Percentiles rank a stretch among this genome's conserved stretches.
These are phyloP conservation scores for Grapholita molesta DNA, from an alignment of 1,140 invertebrate species.

Conservation along the genomic window DNA sequence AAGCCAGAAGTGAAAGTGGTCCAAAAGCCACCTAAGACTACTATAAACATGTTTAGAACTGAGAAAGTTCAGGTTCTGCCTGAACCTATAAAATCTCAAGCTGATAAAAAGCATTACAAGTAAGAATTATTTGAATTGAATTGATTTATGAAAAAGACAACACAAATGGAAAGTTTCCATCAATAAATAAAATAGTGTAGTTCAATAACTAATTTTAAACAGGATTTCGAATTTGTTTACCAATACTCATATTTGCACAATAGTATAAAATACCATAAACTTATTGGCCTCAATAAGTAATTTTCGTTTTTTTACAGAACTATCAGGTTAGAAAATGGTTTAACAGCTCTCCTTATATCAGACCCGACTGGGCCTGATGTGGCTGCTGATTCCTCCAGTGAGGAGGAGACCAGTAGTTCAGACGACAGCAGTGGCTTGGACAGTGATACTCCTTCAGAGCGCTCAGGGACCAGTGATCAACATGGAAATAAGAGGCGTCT, in stretches of 20 bases:
- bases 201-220: background rate
- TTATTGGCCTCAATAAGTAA: too few relatives aligned
- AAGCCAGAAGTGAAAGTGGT: slow-evolving; percentile 58
- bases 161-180: background rate
- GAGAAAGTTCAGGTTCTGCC: slow-evolving; percentile 64
- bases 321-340: slow-evolving; percentile 82
- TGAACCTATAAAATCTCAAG: slow-evolving; percentile 65
- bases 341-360: slow-evolving; percentile 83
- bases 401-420: slow-evolving; percentile 59
- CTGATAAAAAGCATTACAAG: slow-evolving; percentile 73
- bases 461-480: slow-evolving; percentile 55
- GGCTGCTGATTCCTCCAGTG: slow-evolving; percentile 47
- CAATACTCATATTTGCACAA: background rate
- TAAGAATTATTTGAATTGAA: slow-evolving; percentile 42
- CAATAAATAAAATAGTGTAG: background rate
- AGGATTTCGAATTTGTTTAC: background rate
- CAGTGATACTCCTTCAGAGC: slow-evolving; percentile 50
- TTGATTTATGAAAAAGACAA: background rate
- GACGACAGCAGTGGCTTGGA: slow-evolving; percentile 64
- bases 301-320: slow-evolving; percentile 72
- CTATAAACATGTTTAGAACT: slow-evolving; percentile 35
- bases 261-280: too few relatives aligned
- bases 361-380: slow-evolving; percentile 67
- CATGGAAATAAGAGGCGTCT: slow-evolving; percentile 52
- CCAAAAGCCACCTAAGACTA: slow-evolving; percentile 34